These are phyloP conservation scores for Eleutherodactylus coqui DNA, from an alignment of 2,797 vertebrate species.

Conservation along the genomic window DNA sequence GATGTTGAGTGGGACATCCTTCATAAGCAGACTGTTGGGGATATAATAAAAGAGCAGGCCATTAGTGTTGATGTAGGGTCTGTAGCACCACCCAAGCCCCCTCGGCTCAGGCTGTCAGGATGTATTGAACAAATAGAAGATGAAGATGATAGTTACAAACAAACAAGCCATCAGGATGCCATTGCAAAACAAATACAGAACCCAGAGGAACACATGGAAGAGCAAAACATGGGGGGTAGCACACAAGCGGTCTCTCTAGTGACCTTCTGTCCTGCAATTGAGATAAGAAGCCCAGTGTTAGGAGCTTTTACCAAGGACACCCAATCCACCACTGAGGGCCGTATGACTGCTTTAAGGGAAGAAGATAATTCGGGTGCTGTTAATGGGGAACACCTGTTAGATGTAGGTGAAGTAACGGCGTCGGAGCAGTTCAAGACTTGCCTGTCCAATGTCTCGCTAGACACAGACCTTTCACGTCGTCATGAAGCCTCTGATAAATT, in stretches of 20 bases:
- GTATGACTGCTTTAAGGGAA: not conserved
- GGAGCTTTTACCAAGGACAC: accelerated
- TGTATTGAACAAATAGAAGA: not conserved
- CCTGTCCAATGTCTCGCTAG: slow-evolving; percentile 5
- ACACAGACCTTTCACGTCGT: slow-evolving; percentile 35
- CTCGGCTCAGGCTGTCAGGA: slow-evolving; percentile 60
- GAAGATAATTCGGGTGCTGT: slow-evolving; percentile 23
- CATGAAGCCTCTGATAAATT: slow-evolving; percentile 59
- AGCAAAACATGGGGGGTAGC: not conserved
- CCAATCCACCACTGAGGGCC: accelerated
- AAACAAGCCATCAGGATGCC: not conserved
- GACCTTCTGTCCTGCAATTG: not conserved
- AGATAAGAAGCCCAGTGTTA: accelerated
- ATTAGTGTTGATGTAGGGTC: slow-evolving; percentile 30
- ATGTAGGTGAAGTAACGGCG: accelerated
- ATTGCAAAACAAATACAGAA: accelerated
- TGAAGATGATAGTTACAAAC: accelerated
- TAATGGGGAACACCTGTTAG: not conserved
- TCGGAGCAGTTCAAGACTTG: slow-evolving; percentile 67
- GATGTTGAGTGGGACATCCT: not conserved
- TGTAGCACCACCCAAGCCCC: slow-evolving; percentile 70
- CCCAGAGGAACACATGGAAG: accelerated
- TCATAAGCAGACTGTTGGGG: slow-evolving; percentile 8
- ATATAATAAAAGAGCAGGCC: slow-evolving; percentile 1
- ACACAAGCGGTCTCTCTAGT: not conserved